Conservation (phyloP, 1,140 invertebrate species). For the Temnothorax curvispinosus region DNA sequence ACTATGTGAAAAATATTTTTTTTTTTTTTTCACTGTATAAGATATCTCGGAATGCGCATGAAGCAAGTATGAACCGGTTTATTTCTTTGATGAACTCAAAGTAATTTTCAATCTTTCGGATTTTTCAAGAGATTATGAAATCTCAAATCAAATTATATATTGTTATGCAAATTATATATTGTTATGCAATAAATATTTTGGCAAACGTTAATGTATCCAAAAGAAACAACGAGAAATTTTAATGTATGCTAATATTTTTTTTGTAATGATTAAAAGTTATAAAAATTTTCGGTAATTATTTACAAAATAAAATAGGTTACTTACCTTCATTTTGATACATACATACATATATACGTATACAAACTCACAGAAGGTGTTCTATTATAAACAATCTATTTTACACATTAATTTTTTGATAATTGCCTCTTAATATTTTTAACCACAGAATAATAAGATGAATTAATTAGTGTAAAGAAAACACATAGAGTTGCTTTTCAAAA, state of each 20-base stretch:
- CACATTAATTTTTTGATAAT: too few species aligned
- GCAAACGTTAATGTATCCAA: neutral
- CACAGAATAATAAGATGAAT: too few species aligned
- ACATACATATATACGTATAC: too few species aligned
- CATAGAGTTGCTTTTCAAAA: too few species aligned
- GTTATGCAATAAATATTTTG: neutral
- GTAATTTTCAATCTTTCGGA: neutral
- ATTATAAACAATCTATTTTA: too few species aligned
- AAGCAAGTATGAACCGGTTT: neutral
- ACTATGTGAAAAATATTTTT: too few species aligned
- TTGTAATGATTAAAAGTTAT: neutral
- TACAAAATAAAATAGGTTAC: too few species aligned
- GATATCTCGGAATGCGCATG: neutral
- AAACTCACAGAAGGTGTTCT: too few species aligned
- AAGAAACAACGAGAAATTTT: neutral
- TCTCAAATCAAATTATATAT: neutral
- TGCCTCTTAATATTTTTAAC: too few species aligned
- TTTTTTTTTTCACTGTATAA: too few species aligned
- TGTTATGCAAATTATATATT: neutral
- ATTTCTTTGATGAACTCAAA: slow-evolving; percentile 6
- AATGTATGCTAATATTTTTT: neutral
- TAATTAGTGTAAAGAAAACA: too few species aligned
- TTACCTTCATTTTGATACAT: too few species aligned
- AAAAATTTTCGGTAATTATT: neutral
- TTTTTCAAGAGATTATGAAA: neutral